Percentiles rank a stretch among this genome's conserved stretches.
Conservation (phyloP, 64 coral and sea anemone genomes). For the Astreopora myriophthalma region DNA sequence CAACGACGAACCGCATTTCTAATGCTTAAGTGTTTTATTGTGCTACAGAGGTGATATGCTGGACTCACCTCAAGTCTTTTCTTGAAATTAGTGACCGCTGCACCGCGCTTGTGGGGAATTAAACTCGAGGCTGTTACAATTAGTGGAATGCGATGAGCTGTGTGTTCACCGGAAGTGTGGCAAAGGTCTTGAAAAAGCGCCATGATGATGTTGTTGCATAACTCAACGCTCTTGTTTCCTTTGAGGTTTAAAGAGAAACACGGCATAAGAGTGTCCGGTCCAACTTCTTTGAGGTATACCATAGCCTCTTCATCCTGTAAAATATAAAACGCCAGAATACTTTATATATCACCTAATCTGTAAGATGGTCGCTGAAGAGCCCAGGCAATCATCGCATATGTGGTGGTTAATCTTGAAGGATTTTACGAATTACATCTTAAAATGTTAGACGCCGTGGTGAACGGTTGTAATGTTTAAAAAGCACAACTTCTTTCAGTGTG, state of each 20-base stretch:
- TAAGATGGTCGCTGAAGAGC: neutral
- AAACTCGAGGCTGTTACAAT: conserved; percentile 50
- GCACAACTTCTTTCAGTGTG: no score
- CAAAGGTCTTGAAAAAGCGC: neutral
- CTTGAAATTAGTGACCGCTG: neutral
- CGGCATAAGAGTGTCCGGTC: conserved; percentile 40
- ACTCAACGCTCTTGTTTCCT: conserved; percentile 36
- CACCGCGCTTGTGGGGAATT: neutral
- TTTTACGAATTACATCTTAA: no score
- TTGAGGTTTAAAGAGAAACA: conserved; percentile 31
- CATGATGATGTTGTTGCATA: conserved; percentile 45
- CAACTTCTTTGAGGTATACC: conserved; percentile 23
- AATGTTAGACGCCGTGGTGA: no score
- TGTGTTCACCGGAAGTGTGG: conserved; percentile 6
- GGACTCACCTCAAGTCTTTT: neutral
- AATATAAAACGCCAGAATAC: neutral
- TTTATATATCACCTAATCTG: neutral
- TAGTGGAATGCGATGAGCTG: conserved; percentile 50
- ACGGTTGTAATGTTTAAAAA: no score
- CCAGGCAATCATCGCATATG: no score
- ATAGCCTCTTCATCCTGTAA: conserved; percentile 20
- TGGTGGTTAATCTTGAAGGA: no score
- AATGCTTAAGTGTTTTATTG: no score
- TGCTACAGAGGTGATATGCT: no score
- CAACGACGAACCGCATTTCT: no score